Evolutionary conservation across 2,113 vertebrate species (phyloP), one percentile per base, ranked within the genome.

Genomic region (Micromys minutus): DNA sequence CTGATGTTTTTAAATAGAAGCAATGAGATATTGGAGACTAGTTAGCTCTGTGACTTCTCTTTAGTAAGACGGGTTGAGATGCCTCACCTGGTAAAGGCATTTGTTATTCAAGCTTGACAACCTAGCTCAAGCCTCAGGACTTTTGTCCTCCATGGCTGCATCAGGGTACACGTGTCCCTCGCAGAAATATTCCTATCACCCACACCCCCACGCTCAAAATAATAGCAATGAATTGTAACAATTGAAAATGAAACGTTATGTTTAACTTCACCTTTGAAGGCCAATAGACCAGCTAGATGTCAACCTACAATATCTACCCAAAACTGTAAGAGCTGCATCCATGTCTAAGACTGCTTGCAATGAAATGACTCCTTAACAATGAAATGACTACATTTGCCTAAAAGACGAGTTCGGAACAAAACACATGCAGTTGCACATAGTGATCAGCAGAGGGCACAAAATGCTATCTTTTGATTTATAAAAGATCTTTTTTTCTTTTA

Each of bases 361-460:
- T n/a, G n/a, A n/a, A n/a, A n/a, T 79, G 7, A 59, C 65, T 87
- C 87, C 9, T 81, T 72, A 87, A 94, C 57, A 87, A n/a, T 95
- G 91, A 76, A 88, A 93, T 90, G 21, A 71, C 22, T 81, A 13
- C 7, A 47, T 79, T 29, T 93, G 11, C 31, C n/a, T 93, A 74
- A 52, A 21, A 42, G 77, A 47, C 91, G 74, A 94, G 17, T 90
- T 94, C 24, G 45, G 39, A 95, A 86, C 45, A 74, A 89, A 61
- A 42, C 80, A 47, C 17, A 29, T 96, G 96, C 63, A 97, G 59
- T 96, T 94, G 22, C 61, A 15, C 16, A 7, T 15, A 42, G 0
- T 0, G 3, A 55, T 24, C 97, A 97, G 85, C 75, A 97, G 96
- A 96, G 95, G 96, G 96, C 50, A 67, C 0, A 95, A 6, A 11